phyloP scores from a whole-genome alignment of 64 coral and sea anemone species.

The Cladopsammia gracilis region DNA sequence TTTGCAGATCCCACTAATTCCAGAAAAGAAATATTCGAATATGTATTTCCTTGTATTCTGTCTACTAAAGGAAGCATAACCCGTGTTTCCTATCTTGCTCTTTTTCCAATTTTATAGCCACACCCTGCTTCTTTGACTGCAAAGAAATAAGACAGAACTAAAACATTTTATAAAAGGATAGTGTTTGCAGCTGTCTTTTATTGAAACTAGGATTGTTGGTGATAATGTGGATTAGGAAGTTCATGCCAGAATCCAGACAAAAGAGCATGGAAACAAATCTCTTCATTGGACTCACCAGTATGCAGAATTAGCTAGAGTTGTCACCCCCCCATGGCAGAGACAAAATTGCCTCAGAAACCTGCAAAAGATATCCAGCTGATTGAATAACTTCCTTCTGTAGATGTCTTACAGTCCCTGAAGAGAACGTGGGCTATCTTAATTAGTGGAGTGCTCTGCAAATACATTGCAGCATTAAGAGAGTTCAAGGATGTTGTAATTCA shows the following conservation, averaged over 20 bases:
- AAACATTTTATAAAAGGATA: not conserved
- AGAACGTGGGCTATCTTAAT: constrained; percentile 50
- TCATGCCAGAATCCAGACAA: constrained; percentile 57
- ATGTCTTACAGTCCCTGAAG: constrained; percentile 20
- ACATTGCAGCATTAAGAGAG: constrained; percentile 25
- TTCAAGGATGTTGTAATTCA: constrained; percentile 28
- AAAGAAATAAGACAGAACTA: not conserved
- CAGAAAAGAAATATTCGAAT: not conserved
- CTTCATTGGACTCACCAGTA: constrained; percentile 67
- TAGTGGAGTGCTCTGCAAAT: constrained; percentile 38
- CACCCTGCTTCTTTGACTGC: not conserved
- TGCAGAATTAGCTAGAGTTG: constrained; percentile 36
- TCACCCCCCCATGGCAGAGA: not conserved
- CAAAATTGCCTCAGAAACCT: constrained; percentile 14
- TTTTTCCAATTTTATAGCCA: not conserved
- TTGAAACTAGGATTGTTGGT: constrained; percentile 53
- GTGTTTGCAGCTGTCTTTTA: not conserved
- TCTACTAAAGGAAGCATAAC: not conserved
- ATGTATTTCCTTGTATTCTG: too few species aligned
- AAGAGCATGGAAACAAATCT: constrained; percentile 56
- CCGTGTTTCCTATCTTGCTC: not conserved
- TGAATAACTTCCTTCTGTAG: constrained; percentile 22
- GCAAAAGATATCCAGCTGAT: not conserved
- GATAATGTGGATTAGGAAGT: constrained; percentile 63
- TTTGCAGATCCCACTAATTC: not conserved